These are phyloP conservation scores for Cantharis lateralis DNA, from an alignment of 2,888 invertebrate species.

Conservation along the genomic window DNA sequence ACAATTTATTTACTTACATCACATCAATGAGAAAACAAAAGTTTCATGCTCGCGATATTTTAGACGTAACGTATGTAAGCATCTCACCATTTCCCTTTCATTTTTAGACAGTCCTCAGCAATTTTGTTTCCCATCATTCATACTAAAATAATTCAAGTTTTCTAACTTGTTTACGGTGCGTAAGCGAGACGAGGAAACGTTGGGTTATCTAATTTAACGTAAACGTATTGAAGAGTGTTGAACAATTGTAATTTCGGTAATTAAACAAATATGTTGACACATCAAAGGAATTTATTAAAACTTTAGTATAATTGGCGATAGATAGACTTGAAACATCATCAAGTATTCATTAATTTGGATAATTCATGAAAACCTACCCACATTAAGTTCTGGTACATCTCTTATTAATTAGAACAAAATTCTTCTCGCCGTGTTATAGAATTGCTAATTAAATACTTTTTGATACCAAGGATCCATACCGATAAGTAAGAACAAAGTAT, in stretches of 20 bases:
- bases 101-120: background rate
- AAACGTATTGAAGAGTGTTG: background rate
- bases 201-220: background rate
- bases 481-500: background rate
- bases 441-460: background rate
- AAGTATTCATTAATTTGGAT: background rate
- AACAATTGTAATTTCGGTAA: background rate
- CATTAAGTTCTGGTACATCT: background rate
- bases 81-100: background rate
- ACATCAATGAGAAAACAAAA: no score
- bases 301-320: background rate
- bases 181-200: background rate
- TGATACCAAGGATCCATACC: background rate
- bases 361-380: background rate
- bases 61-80: background rate
- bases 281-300: background rate
- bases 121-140: background rate
- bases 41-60: background rate
- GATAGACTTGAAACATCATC: background rate
- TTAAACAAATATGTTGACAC: background rate
- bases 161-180: background rate
- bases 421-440: background rate
- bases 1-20: background rate
- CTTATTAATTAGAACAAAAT: background rate
- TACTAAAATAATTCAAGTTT: background rate